Base-by-base conservation (phyloP, 2,888 invertebrate species). In the Euclidia mi region DNA sequence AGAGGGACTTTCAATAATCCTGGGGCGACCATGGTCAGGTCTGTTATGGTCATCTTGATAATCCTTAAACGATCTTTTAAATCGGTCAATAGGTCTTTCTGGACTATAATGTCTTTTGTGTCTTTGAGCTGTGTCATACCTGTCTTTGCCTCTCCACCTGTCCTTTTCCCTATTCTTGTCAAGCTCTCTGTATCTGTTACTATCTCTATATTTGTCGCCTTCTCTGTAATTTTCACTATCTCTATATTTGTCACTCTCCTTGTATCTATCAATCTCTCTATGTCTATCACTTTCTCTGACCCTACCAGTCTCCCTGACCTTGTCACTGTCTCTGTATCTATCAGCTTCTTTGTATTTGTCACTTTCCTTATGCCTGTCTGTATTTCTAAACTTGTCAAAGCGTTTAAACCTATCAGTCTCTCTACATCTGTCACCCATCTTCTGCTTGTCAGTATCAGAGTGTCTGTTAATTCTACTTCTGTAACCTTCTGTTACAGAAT, bases 1-100 rank as follows among this genome's bases (percentile, higher is more conserved):
- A 6, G 84, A 78, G 28, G 90, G 87, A 63, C 85, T 91, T 47
- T 79, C 81, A 15, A 76, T 49, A 31, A 64, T 60, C 70, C 84
- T 85, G 20, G 72, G 63, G 53, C 81, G 82, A 9, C 69, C 70
- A 56, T 70, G 60, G 20, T 84, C 83, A 48, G 67, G 51, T 61
- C 73, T 82, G 35, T 73, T 44, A 49, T 68, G 55, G 9, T 82
- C 79, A 38, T 85, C 81, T 43, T 61, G 51, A 58, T 66, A 52
- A 41, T 85, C 78, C 55, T 63, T 77, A 14, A 52, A 32, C 1
- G 58, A 44, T 56, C 72, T 79, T 20, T 76, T 72, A 15, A 62
- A 59, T 50, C n/a, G n/a, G n/a, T n/a, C n/a, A n/a, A n/a, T n/a
- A n/a, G 51, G 43, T 65, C 76, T 78, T 2, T 86, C 87, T 40